These are phyloP conservation scores for Athrips mouffetella DNA, from an alignment of 2,888 invertebrate species.

Conservation along the genomic window DNA sequence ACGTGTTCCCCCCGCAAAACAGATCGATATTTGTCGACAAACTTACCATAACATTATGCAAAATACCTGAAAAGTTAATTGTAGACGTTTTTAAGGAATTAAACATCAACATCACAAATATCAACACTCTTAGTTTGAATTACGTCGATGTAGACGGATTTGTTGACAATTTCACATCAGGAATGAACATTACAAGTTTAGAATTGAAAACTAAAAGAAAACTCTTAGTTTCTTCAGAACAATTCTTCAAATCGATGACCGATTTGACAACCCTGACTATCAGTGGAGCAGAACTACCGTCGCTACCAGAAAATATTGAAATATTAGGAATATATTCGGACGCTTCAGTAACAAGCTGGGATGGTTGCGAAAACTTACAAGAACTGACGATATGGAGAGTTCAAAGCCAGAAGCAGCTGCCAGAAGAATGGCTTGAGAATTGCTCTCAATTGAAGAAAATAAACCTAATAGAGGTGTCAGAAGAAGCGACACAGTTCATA, in stretches of 20 bases:
- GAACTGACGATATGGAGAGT: background rate
- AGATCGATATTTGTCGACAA: background rate
- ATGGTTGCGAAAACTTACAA: background rate
- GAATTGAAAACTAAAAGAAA: background rate
- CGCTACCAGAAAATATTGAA: background rate
- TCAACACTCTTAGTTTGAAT: background rate
- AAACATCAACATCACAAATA: background rate
- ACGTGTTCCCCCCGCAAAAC: background rate
- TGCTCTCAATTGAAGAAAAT: background rate
- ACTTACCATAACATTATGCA: constrained; percentile 3
- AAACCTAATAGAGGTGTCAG: background rate
- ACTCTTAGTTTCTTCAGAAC: background rate
- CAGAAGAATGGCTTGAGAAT: constrained; percentile 1
- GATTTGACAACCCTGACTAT: background rate
- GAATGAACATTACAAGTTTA: background rate
- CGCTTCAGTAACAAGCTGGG: background rate
- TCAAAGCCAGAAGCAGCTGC: constrained; percentile 1
- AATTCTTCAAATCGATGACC: background rate
- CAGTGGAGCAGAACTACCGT: background rate
- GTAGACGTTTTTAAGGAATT: background rate
- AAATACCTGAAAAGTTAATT: background rate
- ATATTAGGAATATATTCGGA: background rate
- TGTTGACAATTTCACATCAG: background rate
- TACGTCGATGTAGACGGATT: background rate
- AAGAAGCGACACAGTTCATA: background rate